phyloP scores from a whole-genome alignment of 2,113 vertebrate genomes.

The cat (Felis catus) region F.catus_Fca126_mat1.0 CM031411.1:7778001-7778500 shows the following conservation, averaged over 20 bases:
- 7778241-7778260: constrained; percentile 36
- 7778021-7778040: not conserved
- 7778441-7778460: constrained; percentile 61
- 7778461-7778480: constrained; percentile 36
- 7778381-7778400: constrained; percentile 21
- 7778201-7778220: not conserved
- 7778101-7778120: constrained; percentile 36
- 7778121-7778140: constrained; percentile 43
- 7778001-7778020: not conserved
- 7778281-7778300: constrained; percentile 60
- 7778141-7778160: not conserved
- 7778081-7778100: not conserved
- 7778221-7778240: constrained; percentile 31
- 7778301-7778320: constrained; percentile 49
- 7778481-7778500: not conserved
- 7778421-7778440: constrained; percentile 65
- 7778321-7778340: constrained; percentile 56
- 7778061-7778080: not conserved
- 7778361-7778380: constrained; percentile 39
- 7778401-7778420: constrained; percentile 8
- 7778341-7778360: not conserved
- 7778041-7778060: not conserved
- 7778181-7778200: not conserved
- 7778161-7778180: not conserved
- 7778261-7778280: constrained; percentile 25